Evolutionary conservation across 2,797 vertebrate species (phyloP).

Genomic region (Artibeus jamaicensis): DNA sequence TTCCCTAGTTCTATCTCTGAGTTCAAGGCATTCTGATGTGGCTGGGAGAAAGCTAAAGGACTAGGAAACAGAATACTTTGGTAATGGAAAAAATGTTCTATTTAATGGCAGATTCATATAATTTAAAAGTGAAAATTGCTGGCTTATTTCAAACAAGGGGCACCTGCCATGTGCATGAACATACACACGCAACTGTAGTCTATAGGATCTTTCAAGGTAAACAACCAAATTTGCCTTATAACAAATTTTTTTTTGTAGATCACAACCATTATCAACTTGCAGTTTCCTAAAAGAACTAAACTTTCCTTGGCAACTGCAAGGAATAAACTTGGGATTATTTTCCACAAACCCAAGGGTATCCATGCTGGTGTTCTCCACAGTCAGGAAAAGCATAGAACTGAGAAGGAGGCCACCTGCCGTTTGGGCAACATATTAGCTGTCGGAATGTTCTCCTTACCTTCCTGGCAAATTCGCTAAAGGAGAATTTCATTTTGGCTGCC

Average conservation of each 20-base stretch:
- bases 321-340: not conserved
- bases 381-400: constrained; percentile 8
- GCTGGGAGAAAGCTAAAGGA: not conserved
- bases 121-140: constrained; percentile 12
- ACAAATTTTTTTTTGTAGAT: constrained; percentile 50
- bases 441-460: constrained; percentile 30
- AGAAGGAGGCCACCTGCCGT: not conserved
- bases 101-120: not conserved
- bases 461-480: constrained; percentile 32
- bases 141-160: constrained; percentile 17
- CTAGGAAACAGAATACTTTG: not conserved
- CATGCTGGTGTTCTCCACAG: not conserved
- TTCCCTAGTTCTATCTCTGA: not conserved
- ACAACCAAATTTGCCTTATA: not conserved
- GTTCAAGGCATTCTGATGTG: not conserved
- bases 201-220: not conserved
- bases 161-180: not conserved
- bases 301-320: not conserved
- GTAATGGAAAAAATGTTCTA: not conserved
- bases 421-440: not conserved
- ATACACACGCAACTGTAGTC: too few species aligned
- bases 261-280: constrained; percentile 10
- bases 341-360: not conserved
- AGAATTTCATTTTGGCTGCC: not conserved
- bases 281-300: constrained; percentile 9